These are phyloP conservation scores for Gymnobelideus leadbeateri DNA, from an alignment of 2,113 vertebrate genomes.

Conservation along the genomic window DNA sequence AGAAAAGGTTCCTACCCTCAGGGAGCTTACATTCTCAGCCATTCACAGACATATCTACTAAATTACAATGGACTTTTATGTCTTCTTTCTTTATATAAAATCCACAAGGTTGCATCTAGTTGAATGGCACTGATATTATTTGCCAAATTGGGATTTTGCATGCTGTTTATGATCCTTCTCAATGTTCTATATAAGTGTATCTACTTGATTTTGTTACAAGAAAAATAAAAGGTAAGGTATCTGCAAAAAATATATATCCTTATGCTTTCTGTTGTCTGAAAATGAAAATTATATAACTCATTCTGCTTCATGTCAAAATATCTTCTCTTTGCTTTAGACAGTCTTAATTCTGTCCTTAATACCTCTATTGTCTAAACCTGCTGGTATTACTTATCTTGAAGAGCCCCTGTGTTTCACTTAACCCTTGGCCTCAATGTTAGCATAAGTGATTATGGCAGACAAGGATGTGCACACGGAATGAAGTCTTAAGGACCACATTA, in stretches of 20 bases:
- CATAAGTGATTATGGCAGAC: not conserved
- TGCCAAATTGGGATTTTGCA: not conserved
- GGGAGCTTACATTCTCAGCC: no score
- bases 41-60: no score
- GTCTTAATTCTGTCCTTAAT: not conserved
- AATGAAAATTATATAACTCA: not conserved
- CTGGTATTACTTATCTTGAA: not conserved
- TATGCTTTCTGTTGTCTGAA: not conserved
- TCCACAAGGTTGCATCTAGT: not conserved
- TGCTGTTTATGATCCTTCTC: not conserved
- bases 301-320: not conserved
- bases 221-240: not conserved
- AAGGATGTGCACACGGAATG: not conserved
- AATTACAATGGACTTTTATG: not conserved
- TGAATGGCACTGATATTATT: not conserved
- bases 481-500: not conserved
- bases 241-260: not conserved
- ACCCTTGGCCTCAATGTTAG: not conserved
- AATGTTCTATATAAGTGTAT: not conserved
- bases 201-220: not conserved
- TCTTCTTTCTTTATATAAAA: not conserved
- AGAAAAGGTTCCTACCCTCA: not conserved
- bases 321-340: not conserved
- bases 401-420: not conserved
- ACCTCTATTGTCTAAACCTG: not conserved